Conservation (phyloP, 2,797 vertebrate genomes). For the Catharus ustulatus region DNA sequence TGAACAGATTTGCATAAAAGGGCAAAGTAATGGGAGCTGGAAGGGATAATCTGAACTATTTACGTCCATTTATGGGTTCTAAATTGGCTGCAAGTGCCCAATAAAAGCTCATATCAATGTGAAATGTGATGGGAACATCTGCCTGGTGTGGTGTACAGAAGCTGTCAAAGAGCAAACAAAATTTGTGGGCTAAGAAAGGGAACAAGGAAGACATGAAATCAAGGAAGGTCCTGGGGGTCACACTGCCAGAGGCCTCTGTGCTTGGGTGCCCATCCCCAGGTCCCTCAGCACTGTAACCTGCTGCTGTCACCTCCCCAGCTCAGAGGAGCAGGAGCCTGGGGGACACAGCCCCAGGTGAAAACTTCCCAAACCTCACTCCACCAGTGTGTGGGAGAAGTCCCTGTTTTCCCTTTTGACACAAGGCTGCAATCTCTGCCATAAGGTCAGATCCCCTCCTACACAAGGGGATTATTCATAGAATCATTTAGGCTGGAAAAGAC, state of each 20-base stretch:
- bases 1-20: conserved; percentile 23
- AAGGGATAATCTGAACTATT: conserved; percentile 47
- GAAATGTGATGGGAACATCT: background rate
- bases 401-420: background rate
- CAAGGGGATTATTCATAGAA: background rate
- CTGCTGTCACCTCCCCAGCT: background rate
- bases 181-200: background rate
- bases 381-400: background rate
- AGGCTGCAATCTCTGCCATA: rapidly evolving
- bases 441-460: background rate
- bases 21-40: conserved; percentile 30
- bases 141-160: background rate
- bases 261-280: background rate
- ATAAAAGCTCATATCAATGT: background rate
- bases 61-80: conserved; percentile 31
- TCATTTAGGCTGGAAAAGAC: background rate
- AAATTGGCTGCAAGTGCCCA: conserved; percentile 43
- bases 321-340: too few relatives aligned
- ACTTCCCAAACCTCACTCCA: background rate
- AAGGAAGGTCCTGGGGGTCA: background rate
- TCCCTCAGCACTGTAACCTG: background rate
- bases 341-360: background rate
- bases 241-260: background rate
- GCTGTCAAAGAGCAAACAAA: background rate
- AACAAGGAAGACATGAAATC: background rate